Evolutionary conservation across 2,113 vertebrate species (phyloP), one percentile per base, ranked within the genome.

Genomic region (Ammodytes marinus): DNA sequence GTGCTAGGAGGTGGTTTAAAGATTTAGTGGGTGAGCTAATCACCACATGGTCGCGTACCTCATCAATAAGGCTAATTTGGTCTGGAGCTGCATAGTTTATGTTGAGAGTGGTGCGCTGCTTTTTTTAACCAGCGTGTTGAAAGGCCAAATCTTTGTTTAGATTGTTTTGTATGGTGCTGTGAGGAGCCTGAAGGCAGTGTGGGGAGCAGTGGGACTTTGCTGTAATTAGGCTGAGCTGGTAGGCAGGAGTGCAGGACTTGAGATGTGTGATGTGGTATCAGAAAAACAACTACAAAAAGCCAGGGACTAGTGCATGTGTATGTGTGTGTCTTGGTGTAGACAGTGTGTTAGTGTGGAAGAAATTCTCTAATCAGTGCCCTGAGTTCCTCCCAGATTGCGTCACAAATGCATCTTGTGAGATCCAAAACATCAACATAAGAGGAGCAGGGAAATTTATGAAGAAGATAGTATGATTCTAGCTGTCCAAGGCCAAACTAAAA

Each of bases 81-180:
- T 82, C 63, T 47, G 80, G 42, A 76, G 77, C 79, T 54, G 45
- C 79, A 65, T 67, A 80, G 84, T 89, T 91, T 90, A 79, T 69
- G 69, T 85, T 81, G 70, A 77, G 76, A 79, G 73, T 59, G 65
- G 57, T 82, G 81, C 73, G 78, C 71, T 75, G 80, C 91, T 89
- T 83, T 81, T 84, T 83, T 88, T 79, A 82, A 82, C 45, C 46
- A 74, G 77, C 5, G 58, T 79, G 86, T 86, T 86, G 85, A 89
- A 89, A 91, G 89, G 83, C 65, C 69, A 82, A 79, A 72, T 90
- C 80, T 89, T 89, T 93, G 89, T 94, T 92, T 92, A 80, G 79
- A 89, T 89, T 87, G 71, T 82, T 88, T 77, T 88, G 80, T 74
- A 67, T 80, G 85, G 76, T 83, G 87, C 65, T 83, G 74, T 39